Evolutionary conservation across 2,797 vertebrate species (phyloP).

Genomic region (Cryptoprocta ferox): DNA sequence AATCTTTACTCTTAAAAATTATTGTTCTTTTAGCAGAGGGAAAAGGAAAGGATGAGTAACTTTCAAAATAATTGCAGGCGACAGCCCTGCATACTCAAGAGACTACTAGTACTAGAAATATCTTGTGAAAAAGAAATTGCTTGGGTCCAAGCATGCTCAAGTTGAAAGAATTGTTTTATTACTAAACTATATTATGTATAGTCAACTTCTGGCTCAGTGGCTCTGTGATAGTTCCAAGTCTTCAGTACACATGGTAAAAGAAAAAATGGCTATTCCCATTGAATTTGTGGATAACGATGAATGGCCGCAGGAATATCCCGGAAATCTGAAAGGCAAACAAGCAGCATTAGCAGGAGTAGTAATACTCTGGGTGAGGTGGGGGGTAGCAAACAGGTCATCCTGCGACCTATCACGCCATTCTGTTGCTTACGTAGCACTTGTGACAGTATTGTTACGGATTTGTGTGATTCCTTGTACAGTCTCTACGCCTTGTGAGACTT

Average conservation of each 20-base stretch:
- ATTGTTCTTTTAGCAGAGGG: not conserved
- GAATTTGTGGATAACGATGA: not conserved
- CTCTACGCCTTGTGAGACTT: not conserved
- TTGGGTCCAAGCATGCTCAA: not conserved
- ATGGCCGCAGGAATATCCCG: not conserved
- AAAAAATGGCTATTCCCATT: not conserved
- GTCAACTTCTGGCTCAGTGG: not conserved
- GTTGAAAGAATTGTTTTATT: not conserved
- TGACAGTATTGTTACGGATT: not conserved
- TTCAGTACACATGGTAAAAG: not conserved
- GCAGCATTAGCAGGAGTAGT: not conserved
- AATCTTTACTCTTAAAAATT: conserved; percentile 25
- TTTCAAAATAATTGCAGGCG: not conserved
- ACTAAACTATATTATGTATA: not conserved
- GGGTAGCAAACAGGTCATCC: not conserved
- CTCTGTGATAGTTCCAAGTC: conserved; percentile 10
- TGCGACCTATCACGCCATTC: not conserved
- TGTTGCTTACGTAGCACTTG: not conserved
- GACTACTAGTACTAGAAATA: not conserved
- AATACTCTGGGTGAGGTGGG: too few species aligned
- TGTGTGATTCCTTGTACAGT: not conserved
- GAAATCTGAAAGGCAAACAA: not conserved
- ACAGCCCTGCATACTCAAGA: not conserved
- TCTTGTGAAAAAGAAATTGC: not conserved
- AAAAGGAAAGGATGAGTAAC: not conserved